Evolutionary conservation across 2,888 invertebrate genomes (phyloP), one percentile per base, ranked within the genome.

Genomic region (Operophtera brumata): DNA sequence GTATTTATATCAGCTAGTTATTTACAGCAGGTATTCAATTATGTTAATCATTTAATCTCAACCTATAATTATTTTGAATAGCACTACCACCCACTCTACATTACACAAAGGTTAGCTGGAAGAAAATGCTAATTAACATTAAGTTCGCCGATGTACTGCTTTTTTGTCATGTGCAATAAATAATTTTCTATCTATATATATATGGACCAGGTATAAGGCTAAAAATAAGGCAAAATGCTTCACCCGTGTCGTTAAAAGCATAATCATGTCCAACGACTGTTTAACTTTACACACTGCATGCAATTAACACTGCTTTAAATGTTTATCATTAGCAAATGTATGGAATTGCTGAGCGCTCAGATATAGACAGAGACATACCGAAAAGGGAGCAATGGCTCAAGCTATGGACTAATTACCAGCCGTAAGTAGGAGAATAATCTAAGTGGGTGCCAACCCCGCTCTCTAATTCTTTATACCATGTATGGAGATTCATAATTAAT

Each of bases 291-390:
- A 47, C 44, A 56, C 48, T 44, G 57, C 28, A 36, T 28, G 57
- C 60, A 64, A 62, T 64, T 62, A 62, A 60, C 55, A 57, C 48
- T 53, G 51, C 54, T 57, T 63, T 54, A 61, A 61, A 61, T 57
- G 57, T 59, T 57, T 59, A 61, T 64, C 57, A 53, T 53, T 59
- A 50, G 54, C 39, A 57, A 57, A 61, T 55, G 40, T 50, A 57
- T 51, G 50, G 54, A 48, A 54, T 48, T 47, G 35, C 52, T 57
- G 41, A 34, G 12, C 45, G 34, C 36, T 59, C 52, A 42, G 49
- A 50, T 62, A 54, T 42, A 57, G 53, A 47, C 48, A 50, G 25
- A 35, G 50, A 44, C 30, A 36, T 40, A 55, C 46, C 37, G 47
- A 47, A 51, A 46, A 42, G 50, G 55, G 30, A 36, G 11, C 30